phyloP scores from a whole-genome alignment of 2,797 vertebrate species.

The Decapterus maruadsi region DNA sequence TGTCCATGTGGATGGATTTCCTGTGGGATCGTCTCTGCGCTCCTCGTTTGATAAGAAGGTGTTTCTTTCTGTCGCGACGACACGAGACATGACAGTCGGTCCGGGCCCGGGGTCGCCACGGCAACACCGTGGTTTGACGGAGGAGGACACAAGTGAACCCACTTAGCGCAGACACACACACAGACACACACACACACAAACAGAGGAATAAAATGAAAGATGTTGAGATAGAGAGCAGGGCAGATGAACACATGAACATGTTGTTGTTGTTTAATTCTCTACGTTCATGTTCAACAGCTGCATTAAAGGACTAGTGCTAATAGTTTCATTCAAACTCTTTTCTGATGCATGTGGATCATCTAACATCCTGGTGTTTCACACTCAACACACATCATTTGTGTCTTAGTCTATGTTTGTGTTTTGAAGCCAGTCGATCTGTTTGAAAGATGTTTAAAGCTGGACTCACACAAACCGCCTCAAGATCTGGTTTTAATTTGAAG shows the following conservation, averaged over 20 bases:
- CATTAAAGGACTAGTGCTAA: too few species aligned
- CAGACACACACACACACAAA: background rate
- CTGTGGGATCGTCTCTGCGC: slow-evolving; percentile 72
- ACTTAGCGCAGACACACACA: slow-evolving; percentile 4
- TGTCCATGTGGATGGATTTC: slow-evolving; percentile 80
- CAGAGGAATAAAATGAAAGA: slow-evolving; percentile 29
- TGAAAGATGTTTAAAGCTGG: too few species aligned
- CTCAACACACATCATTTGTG: background rate
- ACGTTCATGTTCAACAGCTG: too few species aligned
- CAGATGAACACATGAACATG: too few species aligned
- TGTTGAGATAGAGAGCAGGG: slow-evolving; percentile 14
- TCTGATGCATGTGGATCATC: background rate
- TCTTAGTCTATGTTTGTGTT: background rate
- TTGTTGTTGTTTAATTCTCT: too few species aligned
- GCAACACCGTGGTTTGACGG: slow-evolving; percentile 48
- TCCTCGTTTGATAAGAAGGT: slow-evolving; percentile 75
- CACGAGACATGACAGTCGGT: slow-evolving; percentile 49
- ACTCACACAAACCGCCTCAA: background rate
- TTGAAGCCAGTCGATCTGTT: background rate
- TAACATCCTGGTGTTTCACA: background rate
- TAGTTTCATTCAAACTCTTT: too few species aligned
- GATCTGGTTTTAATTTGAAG: background rate
- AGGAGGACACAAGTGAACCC: slow-evolving; percentile 33
- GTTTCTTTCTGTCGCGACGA: slow-evolving; percentile 45
- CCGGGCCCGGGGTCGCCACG: slow-evolving; percentile 46